Evolutionary conservation across 2,113 vertebrate species (phyloP).

Genomic region (Crotalus horridus): DNA sequence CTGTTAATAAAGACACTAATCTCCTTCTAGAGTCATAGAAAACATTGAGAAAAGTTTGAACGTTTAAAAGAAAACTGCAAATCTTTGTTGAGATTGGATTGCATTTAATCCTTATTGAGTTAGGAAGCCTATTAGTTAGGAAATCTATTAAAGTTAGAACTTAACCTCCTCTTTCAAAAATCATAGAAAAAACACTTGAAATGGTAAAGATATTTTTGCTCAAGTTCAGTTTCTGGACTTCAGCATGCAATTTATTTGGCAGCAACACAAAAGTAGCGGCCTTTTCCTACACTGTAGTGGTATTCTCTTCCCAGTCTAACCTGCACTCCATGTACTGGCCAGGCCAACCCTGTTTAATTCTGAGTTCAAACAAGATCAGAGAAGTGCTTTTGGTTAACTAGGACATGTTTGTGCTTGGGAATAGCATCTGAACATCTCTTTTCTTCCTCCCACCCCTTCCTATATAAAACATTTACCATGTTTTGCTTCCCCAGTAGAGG

Average conservation of each 20-base stretch:
- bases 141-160: neutral
- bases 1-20: too few species aligned
- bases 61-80: neutral
- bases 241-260: neutral
- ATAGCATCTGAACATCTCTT: neutral
- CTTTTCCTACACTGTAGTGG: neutral
- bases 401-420: neutral
- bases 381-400: neutral
- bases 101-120: fast-evolving
- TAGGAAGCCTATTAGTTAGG: neutral
- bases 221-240: neutral
- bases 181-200: neutral
- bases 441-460: neutral
- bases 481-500: neutral
- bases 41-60: neutral
- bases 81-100: neutral
- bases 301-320: neutral
- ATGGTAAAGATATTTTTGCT: neutral
- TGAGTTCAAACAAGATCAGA: neutral
- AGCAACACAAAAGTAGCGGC: neutral
- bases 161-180: neutral
- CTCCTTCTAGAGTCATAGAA: neutral
- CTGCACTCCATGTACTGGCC: neutral
- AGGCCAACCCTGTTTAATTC: neutral
- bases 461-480: neutral